Conservation (phyloP, 2,888 invertebrate genomes). For the Cheilosia variabilis region DNA sequence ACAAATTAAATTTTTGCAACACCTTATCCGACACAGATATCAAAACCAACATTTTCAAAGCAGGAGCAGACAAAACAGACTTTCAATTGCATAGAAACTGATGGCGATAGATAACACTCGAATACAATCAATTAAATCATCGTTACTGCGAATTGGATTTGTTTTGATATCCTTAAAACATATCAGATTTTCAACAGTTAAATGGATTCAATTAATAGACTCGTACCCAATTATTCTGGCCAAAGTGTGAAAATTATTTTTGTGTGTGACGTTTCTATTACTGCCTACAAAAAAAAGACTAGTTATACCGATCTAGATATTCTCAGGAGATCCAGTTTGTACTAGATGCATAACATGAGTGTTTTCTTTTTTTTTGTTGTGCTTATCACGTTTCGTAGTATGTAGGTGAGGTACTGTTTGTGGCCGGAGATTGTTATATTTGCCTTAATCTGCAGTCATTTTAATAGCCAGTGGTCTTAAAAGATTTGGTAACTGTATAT, state of each 20-base stretch:
- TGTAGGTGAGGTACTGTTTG: neutral
- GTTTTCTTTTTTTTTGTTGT: neutral
- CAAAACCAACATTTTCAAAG: no score
- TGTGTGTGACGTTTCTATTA: conserved; percentile 13
- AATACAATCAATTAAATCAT: neutral
- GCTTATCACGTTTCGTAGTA: conserved; percentile 15
- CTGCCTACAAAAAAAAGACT: conserved; percentile 4
- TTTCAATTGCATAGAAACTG: no score
- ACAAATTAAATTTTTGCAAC: no score
- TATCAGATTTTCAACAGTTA: neutral
- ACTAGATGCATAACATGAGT: conserved; percentile 13
- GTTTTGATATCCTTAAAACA: no score
- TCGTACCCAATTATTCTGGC: neutral
- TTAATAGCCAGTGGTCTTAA: conserved; percentile 9
- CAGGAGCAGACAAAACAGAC: no score
- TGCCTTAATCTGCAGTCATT: neutral
- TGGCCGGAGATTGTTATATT: neutral
- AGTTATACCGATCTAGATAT: conserved; percentile 27
- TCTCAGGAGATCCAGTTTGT: conserved; percentile 28
- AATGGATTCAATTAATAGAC: neutral
- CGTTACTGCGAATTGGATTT: neutral
- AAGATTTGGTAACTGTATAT: neutral
- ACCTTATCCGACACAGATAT: no score
- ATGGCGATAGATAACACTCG: neutral
- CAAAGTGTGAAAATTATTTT: conserved; percentile 16